A percentile compares a stretch with the other conserved stretches of the same genome.
These are phyloP conservation scores for Hippopotamyrus pictus DNA, from an alignment of 2,797 vertebrate species.

Conservation along the genomic window DNA sequence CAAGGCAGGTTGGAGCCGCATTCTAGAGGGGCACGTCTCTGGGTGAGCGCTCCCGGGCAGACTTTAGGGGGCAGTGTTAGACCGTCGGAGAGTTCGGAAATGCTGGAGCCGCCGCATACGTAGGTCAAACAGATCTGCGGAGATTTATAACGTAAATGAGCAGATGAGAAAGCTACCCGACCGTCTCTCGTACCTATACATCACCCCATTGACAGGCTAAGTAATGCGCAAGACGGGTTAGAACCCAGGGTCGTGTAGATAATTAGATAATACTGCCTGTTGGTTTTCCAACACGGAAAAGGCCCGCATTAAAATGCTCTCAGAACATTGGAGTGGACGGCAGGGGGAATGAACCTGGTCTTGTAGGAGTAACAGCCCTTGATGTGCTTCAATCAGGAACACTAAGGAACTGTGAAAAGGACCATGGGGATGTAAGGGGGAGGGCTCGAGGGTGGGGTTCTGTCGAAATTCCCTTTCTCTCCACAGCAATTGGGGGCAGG, in stretches of 20 bases:
- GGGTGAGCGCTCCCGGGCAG: slow-evolving; percentile 17
- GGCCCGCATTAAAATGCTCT: not conserved
- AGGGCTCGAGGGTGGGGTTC: not conserved
- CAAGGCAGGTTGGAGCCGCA: not conserved
- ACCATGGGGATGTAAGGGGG: not conserved
- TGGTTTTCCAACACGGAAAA: not conserved
- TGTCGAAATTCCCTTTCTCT: not conserved
- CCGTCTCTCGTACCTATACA: slow-evolving; percentile 19
- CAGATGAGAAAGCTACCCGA: slow-evolving; percentile 6
- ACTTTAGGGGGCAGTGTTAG: slow-evolving; percentile 60
- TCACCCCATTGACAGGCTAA: slow-evolving; percentile 11
- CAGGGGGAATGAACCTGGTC: not conserved
- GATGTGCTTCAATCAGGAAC: not conserved
- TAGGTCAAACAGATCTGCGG: slow-evolving; percentile 32
- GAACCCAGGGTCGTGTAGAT: not conserved
- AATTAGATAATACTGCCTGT: slow-evolving; percentile 7
- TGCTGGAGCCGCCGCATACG: not conserved
- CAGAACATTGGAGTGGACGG: not conserved
- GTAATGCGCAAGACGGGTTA: not conserved
- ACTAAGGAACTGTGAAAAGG: not conserved
- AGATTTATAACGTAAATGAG: slow-evolving; percentile 30
- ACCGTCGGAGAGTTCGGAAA: slow-evolving; percentile 41
- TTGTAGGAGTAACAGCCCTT: not conserved
- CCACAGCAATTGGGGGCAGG: not conserved
- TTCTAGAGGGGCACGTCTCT: not conserved